These are phyloP conservation scores for Folsomia manolachei DNA, from an alignment of 2,888 invertebrate genomes.

Conservation along the genomic window DNA sequence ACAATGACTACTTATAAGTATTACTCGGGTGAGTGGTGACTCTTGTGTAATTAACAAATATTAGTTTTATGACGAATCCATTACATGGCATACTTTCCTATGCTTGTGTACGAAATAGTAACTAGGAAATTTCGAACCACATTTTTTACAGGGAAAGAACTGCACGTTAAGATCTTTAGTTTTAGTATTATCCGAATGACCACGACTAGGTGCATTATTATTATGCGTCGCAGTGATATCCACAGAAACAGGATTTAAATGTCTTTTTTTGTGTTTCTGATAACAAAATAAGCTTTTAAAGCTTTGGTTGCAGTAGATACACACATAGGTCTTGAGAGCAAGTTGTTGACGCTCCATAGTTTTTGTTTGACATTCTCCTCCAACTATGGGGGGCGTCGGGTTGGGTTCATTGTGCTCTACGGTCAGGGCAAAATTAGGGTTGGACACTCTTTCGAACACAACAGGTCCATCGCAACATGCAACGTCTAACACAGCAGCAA, in stretches of 20 bases:
- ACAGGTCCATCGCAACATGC: constrained; percentile 91
- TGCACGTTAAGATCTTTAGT: constrained; percentile 69
- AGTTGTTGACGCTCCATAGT: constrained; percentile 3
- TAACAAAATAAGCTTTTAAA: constrained; percentile 84
- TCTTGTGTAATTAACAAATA: too few relatives aligned
- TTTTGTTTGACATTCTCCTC: not conserved
- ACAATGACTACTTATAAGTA: too few relatives aligned
- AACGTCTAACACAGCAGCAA: constrained; percentile 67
- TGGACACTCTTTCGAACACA: constrained; percentile 77
- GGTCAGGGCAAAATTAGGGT: constrained; percentile 68
- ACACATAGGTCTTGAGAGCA: constrained; percentile 60
- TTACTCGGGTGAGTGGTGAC: too few relatives aligned
- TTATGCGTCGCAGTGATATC: constrained; percentile 51
- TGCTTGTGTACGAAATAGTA: constrained; percentile 93
- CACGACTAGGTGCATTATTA: constrained; percentile 20
- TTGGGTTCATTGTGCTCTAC: constrained; percentile 49
- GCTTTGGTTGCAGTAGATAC: constrained; percentile 72
- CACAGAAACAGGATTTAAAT: constrained; percentile 64
- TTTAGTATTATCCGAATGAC: constrained; percentile 37
- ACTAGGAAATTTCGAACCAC: constrained; percentile 87
- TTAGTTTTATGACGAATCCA: not conserved
- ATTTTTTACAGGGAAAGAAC: constrained; percentile 90
- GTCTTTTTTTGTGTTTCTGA: constrained; percentile 71
- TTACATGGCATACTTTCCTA: constrained; percentile 71
- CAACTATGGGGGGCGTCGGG: not conserved